phyloP scores from a whole-genome alignment of 2,888 invertebrate species.

The Empis stercorea region DNA sequence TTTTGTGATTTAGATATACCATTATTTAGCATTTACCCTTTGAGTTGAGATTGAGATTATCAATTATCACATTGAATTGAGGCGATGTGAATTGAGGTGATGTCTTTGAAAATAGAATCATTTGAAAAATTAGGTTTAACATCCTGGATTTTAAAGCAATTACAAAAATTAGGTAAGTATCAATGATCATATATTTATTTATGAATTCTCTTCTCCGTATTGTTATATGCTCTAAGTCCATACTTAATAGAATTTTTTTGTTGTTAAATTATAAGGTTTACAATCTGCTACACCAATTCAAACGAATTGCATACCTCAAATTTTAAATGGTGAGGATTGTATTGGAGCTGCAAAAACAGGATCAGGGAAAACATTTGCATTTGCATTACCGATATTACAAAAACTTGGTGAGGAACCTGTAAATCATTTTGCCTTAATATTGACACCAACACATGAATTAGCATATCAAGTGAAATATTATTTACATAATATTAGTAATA shows the following conservation, averaged over 20 bases:
- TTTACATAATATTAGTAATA: too few species aligned
- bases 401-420: slow-evolving; percentile 86
- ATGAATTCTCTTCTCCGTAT: not conserved
- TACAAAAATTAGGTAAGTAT: slow-evolving; percentile 49
- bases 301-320: slow-evolving; percentile 62
- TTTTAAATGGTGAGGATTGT: slow-evolving; percentile 70
- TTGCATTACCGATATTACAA: slow-evolving; percentile 88
- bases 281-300: slow-evolving; percentile 72
- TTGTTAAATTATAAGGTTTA: slow-evolving; percentile 54
- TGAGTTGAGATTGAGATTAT: too few species aligned
- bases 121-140: slow-evolving; percentile 53
- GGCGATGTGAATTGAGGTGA: too few species aligned
- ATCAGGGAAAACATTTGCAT: slow-evolving; percentile 95
- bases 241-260: not conserved
- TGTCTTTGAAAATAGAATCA: slow-evolving; percentile 13
- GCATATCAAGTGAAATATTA: slow-evolving; percentile 56
- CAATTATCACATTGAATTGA: too few species aligned
- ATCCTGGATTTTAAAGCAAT: slow-evolving; percentile 61
- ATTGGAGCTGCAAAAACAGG: slow-evolving; percentile 97
- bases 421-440: slow-evolving; percentile 85
- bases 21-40: too few species aligned
- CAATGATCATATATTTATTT: not conserved
- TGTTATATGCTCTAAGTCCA: too few species aligned
- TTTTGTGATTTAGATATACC: too few species aligned
- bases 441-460: slow-evolving; percentile 90